Percentiles rank a stretch among this genome's conserved stretches.
phyloP scores from a whole-genome alignment of 2,113 vertebrate genomes.

The Donacobius atricapilla region DNA sequence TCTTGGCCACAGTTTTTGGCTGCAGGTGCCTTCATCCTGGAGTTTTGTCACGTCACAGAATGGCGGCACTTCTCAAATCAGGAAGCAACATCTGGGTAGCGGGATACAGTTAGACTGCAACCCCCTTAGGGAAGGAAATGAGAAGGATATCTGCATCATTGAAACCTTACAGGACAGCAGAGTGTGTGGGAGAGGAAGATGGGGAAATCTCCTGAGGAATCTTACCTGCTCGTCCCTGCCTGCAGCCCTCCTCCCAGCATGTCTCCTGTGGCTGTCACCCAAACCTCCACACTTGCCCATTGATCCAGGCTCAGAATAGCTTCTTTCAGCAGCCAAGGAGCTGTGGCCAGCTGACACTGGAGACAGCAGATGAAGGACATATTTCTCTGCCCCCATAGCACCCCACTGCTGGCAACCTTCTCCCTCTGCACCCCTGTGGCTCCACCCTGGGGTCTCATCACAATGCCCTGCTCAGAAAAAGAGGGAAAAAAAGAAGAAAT shows the following conservation, averaged over 20 bases:
- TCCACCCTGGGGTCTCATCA: not conserved
- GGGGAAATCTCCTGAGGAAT: constrained; percentile 8
- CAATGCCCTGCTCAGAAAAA: not conserved
- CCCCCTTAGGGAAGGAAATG: not conserved
- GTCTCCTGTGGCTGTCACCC: not conserved
- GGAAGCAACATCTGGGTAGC: not conserved
- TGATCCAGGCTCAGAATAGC: constrained; percentile 51
- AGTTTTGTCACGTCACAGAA: not conserved
- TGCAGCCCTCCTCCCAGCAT: not conserved
- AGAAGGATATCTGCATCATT: constrained; percentile 15
- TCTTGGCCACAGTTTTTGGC: not conserved
- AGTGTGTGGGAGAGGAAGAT: not conserved
- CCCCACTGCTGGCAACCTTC: accelerated
- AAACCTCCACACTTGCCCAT: not conserved
- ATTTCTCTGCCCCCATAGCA: accelerated
- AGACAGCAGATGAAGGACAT: not conserved
- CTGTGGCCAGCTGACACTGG: not conserved
- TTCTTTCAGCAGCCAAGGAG: not conserved
- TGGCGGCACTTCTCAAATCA: not conserved
- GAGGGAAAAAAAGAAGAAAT: not conserved
- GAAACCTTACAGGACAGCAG: not conserved
- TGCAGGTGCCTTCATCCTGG: constrained; percentile 22
- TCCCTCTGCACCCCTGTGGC: no score
- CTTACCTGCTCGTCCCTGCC: not conserved
- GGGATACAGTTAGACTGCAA: not conserved